phyloP scores from a whole-genome alignment of 2,888 invertebrate genomes.

The Tetragonisca angustula region DNA sequence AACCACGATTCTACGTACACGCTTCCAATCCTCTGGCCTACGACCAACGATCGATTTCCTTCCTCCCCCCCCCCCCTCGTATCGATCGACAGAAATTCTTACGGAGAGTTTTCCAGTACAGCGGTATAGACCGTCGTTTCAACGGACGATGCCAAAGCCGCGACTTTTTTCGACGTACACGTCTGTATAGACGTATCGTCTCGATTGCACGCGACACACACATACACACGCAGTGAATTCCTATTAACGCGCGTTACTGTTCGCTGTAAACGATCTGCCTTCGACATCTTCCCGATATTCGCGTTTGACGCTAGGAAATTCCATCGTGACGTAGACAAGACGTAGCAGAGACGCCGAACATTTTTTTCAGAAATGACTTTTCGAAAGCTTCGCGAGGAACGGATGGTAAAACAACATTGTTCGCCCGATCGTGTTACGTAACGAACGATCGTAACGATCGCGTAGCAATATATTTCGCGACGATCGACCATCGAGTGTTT shows the following conservation, averaged over 20 bases:
- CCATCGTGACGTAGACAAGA: too few relatives aligned
- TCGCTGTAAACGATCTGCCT: neutral
- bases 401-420: neutral
- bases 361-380: neutral
- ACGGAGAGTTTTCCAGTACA: too few relatives aligned
- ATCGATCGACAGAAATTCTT: constrained; percentile 1
- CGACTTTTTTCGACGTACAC: neutral
- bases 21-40: neutral
- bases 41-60: neutral
- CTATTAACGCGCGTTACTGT: neutral
- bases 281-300: too few relatives aligned
- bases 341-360: neutral
- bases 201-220: neutral
- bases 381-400: neutral
- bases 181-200: neutral
- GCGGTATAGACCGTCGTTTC: neutral
- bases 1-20: constrained; percentile 63
- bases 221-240: too few relatives aligned
- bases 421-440: neutral
- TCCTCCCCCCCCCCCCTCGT: too few relatives aligned
- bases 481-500: neutral
- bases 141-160: neutral
- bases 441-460: neutral
- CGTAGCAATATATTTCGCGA: neutral
- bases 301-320: too few relatives aligned